Evolutionary conservation across 2,888 invertebrate species (phyloP).

Genomic region (Andrena trimmerana): DNA sequence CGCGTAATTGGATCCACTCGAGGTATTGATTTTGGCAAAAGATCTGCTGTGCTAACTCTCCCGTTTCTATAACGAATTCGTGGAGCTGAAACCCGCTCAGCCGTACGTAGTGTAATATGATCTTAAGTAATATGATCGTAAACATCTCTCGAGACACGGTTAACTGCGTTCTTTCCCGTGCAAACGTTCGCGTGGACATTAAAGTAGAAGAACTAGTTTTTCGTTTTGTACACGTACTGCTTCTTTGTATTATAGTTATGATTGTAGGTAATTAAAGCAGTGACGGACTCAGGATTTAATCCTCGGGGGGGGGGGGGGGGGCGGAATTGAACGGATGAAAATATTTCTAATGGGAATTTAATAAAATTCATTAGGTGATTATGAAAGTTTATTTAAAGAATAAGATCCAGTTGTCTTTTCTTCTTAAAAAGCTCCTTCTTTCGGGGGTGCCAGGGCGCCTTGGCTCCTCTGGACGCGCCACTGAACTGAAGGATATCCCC

Average conservation of each 20-base stretch:
- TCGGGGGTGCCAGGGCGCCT: neutral
- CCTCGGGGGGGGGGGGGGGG: no score
- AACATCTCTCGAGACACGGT: neutral
- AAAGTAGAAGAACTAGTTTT: no score
- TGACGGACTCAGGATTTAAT: no score
- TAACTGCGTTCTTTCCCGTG: neutral
- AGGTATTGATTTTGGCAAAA: conserved; percentile 15
- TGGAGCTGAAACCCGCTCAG: neutral
- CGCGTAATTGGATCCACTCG: conserved; percentile 25
- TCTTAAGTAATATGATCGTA: conserved; percentile 1
- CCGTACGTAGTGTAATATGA: neutral
- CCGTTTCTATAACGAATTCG: neutral
- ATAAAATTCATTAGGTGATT: no score
- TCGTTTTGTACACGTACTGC: no score
- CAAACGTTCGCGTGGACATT: neutral
- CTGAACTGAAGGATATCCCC: neutral
- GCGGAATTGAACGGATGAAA: no score
- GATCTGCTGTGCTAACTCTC: neutral
- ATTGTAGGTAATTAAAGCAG: no score
- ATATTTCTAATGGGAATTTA: no score
- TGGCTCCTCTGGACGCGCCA: neutral
- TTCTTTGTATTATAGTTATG: no score
- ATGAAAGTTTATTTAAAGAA: no score
- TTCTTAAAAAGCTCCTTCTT: no score
- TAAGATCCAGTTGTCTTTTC: no score